Conservation (phyloP, 2,888 invertebrate species). For the Cerastoderma edule region DNA sequence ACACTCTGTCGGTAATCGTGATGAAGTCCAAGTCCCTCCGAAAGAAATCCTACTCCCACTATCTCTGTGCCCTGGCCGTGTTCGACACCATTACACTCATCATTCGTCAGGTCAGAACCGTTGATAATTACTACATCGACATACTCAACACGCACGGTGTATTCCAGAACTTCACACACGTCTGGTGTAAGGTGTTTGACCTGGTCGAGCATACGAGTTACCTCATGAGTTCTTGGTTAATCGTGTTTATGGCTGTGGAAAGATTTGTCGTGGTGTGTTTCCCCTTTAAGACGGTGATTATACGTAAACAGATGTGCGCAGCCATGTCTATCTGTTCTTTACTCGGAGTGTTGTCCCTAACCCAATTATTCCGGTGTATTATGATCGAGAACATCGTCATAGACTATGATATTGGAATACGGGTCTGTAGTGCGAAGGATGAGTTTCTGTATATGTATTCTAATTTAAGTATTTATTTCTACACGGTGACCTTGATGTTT, state of each 20-base stretch:
- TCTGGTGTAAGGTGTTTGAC: constrained; percentile 76
- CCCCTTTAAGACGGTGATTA: constrained; percentile 75
- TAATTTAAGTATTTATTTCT: constrained; percentile 75
- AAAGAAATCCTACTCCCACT: constrained; percentile 81
- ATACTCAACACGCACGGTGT: constrained; percentile 37
- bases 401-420: constrained; percentile 39
- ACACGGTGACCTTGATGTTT: constrained; percentile 76
- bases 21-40: constrained; percentile 78
- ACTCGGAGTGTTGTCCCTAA: constrained; percentile 70
- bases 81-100: constrained; percentile 78
- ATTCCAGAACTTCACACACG: constrained; percentile 66
- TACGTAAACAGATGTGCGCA: constrained; percentile 74
- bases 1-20: constrained; percentile 77
- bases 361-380: constrained; percentile 77
- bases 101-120: constrained; percentile 60
- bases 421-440: constrained; percentile 54
- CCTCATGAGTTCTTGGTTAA: constrained; percentile 80
- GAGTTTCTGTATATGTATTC: constrained; percentile 67
- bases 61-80: constrained; percentile 78
- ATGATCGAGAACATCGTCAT: constrained; percentile 53
- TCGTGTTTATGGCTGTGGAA: constrained; percentile 81
- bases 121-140: constrained; percentile 62
- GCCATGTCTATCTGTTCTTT: constrained; percentile 71
- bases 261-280: constrained; percentile 78
- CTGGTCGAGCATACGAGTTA: constrained; percentile 76